Conservation (phyloP, 2,113 vertebrate genomes). For the Chionomys nivalis region DNA sequence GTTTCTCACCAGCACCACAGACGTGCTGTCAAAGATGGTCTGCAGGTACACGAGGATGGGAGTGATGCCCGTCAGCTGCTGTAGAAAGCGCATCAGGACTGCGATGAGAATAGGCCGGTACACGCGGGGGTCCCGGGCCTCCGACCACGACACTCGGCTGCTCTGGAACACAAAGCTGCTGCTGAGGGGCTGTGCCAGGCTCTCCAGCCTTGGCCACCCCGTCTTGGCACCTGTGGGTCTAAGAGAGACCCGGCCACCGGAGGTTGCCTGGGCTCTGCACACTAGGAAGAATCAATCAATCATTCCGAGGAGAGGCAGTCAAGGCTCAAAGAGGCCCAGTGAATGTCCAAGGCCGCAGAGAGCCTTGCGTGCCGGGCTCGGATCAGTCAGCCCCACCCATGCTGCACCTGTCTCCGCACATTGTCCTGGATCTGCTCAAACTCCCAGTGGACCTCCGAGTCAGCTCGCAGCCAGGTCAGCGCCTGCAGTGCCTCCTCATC, state of each 20-base stretch:
- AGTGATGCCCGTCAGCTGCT: constrained; percentile 96
- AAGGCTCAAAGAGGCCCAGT: rapidly evolving
- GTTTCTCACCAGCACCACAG: constrained; percentile 87
- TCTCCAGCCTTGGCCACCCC: rapidly evolving
- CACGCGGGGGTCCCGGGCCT: constrained; percentile 87
- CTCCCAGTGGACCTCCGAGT: constrained; percentile 86
- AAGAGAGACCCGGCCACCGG: not conserved
- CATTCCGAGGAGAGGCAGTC: rapidly evolving
- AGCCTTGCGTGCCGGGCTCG: not conserved
- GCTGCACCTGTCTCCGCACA: constrained; percentile 85
- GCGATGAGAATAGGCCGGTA: constrained; percentile 93
- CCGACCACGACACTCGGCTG: constrained; percentile 83
- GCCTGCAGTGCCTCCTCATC: constrained; percentile 86
- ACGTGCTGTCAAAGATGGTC: constrained; percentile 90
- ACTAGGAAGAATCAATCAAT: not conserved
- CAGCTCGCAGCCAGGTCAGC: constrained; percentile 91
- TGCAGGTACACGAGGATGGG: constrained; percentile 94
- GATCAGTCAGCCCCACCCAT: rapidly evolving
- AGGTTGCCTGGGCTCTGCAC: not conserved
- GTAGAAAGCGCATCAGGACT: constrained; percentile 93
- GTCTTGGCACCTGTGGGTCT: not conserved
- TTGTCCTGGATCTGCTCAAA: constrained; percentile 87
- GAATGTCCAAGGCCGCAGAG: not conserved
- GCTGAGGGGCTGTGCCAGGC: not conserved
- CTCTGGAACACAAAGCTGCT: constrained; percentile 73